Conservation (phyloP, 2,113 vertebrate species). For the Gnathonemus longibarbis region DNA sequence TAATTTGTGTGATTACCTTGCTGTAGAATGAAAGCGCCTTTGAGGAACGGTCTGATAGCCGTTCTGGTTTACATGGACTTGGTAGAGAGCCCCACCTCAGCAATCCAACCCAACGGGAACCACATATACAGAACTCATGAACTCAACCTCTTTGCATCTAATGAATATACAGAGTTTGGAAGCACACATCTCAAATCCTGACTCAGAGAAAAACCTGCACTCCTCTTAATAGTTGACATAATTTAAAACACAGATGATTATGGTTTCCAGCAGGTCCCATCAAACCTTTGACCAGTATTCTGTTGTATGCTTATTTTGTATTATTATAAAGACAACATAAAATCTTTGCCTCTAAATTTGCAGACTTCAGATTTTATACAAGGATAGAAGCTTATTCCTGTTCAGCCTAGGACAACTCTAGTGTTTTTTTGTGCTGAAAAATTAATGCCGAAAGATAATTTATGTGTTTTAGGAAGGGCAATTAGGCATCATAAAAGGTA, state of each 20-base stretch:
- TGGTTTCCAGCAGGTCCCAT: not conserved
- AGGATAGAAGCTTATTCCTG: constrained; percentile 9
- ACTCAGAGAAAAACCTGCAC: not conserved
- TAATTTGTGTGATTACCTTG: not conserved
- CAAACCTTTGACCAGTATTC: not conserved
- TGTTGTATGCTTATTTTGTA: not conserved
- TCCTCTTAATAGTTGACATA: not conserved
- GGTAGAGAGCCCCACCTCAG: not conserved
- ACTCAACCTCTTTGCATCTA: not conserved
- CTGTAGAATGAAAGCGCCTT: not conserved
- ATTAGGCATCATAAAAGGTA: not conserved
- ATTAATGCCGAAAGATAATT: constrained; percentile 2
- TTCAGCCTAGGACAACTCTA: not conserved
- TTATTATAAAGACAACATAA: not conserved
- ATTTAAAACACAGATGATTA: not conserved
- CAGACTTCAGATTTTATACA: not conserved
- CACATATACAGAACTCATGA: not conserved
- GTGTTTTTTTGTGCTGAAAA: not conserved
- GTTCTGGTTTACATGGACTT: not conserved
- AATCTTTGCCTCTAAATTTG: not conserved
- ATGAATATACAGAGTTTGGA: not conserved
- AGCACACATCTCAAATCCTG: not conserved
- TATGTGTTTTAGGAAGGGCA: not conserved
- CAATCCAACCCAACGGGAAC: not conserved
- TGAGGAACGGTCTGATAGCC: not conserved